Evolutionary conservation across 2,113 vertebrate species (phyloP).

Genomic region (Lepidothrix coronata): DNA sequence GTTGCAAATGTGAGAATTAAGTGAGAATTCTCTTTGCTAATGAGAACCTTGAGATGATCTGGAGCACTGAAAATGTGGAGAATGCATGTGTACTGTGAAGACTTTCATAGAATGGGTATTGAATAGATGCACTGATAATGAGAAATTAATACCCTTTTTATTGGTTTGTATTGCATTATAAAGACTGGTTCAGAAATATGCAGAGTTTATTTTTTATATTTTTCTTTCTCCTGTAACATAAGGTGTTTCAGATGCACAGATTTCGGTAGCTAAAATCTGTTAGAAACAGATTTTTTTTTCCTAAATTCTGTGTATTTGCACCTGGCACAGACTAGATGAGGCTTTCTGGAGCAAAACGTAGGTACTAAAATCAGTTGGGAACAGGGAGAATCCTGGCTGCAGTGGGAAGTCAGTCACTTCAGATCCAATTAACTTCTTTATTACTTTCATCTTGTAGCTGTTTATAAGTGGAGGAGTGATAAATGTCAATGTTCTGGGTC

Average conservation of each 20-base stretch:
- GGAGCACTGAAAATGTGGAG: not conserved
- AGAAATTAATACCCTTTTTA: not conserved
- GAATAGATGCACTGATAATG: not conserved
- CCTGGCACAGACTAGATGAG: not conserved
- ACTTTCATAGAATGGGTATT: not conserved
- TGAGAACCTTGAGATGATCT: not conserved
- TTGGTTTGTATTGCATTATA: not conserved
- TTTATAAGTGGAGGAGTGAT: not conserved
- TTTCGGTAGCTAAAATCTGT: not conserved
- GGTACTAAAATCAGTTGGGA: not conserved
- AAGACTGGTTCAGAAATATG: not conserved
- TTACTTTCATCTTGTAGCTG: not conserved
- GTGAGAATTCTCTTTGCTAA: not conserved
- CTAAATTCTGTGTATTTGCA: not conserved
- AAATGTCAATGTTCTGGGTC: not conserved
- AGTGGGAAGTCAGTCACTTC: not conserved
- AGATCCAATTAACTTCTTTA: not conserved
- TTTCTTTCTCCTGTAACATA: not conserved
- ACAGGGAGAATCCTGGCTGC: not conserved
- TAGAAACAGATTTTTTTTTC: not conserved
- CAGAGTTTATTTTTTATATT: not conserved
- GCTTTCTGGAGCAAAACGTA: not conserved
- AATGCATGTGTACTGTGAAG: not conserved
- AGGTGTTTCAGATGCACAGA: not conserved
- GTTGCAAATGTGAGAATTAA: not conserved